Evolutionary conservation across 2,888 invertebrate genomes (phyloP), one percentile per base, ranked within the genome.

Genomic region (Cheilosia vulpina): DNA sequence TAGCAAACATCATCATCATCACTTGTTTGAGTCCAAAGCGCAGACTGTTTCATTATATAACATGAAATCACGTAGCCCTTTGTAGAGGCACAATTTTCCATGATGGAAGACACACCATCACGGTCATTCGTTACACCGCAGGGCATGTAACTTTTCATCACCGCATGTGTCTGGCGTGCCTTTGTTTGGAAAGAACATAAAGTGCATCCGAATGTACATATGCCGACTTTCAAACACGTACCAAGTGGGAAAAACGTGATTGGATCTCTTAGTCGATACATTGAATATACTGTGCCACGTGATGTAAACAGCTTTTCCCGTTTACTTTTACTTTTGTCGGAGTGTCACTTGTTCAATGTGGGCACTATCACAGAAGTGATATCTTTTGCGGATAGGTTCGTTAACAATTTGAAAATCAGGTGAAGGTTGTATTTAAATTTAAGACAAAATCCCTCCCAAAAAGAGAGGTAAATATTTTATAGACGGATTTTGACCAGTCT

Each of bases 11-110:
- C 41, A 13, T 24, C 55, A 9, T 27, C 55, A 6, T 41, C 55
- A 73, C 53, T 73, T 73, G 31, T 34, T 31, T 19, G 17, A 73
- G 73, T 73, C 73, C 63, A 73, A 73, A 73, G 71, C 27, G 69
- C 66, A 66, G 13, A 27, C n/a, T n/a, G 55, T n/a, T n/a, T 17
- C 11, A 13, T 72, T 50, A 41, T 43, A 7, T 43, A 62, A 72
- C 17, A 4, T 41, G 13, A 27, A 6, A 15, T 15, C 72, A 62
- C 63, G 55, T 73, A 58, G 55, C 62, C 31, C 63, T 63, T 55
- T 41, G 27, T n/a, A 24, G 27, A 31, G 15, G 17, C n/a, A 31
- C 7, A 55, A n/a, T 4, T 13, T 38, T 2, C 13, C 13, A 19
- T 47, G 2, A 45, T 17, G 17, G 47, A 47, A 45, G 47, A 47